Evolutionary conservation across 2,797 vertebrate species (phyloP).

Genomic region (Siniperca scherzeri): DNA sequence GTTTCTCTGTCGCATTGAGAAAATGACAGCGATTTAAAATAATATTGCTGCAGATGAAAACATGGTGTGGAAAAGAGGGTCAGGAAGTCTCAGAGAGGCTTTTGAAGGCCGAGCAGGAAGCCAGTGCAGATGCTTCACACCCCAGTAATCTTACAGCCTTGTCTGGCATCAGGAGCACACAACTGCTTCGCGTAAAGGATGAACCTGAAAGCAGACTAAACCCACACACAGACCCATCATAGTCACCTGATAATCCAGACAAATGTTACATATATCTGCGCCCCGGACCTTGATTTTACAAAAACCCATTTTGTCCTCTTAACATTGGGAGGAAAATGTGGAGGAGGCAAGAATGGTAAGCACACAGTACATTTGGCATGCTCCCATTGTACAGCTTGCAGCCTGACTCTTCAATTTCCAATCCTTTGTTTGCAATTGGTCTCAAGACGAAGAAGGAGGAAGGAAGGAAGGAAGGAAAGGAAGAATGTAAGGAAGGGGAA

Average conservation of each 20-base stretch:
- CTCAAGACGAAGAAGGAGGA: neutral
- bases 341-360: slow-evolving; percentile 17
- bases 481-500: neutral
- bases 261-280: slow-evolving; percentile 9
- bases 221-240: neutral
- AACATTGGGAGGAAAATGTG: slow-evolving; percentile 20
- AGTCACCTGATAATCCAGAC: neutral
- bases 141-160: slow-evolving; percentile 24
- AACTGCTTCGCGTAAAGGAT: neutral
- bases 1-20: slow-evolving; percentile 33
- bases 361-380: slow-evolving; percentile 30
- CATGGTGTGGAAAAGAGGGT: slow-evolving; percentile 19
- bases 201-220: neutral
- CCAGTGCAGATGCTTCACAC: slow-evolving; percentile 37
- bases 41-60: slow-evolving; percentile 30
- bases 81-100: slow-evolving; percentile 27
- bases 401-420: slow-evolving; percentile 28
- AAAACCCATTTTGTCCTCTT: slow-evolving; percentile 25
- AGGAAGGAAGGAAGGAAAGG: neutral
- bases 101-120: slow-evolving; percentile 34
- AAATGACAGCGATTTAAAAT: slow-evolving; percentile 45
- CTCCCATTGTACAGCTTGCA: slow-evolving; percentile 16
- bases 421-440: slow-evolving; percentile 41
- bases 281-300: slow-evolving; percentile 9
- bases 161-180: slow-evolving; percentile 27